Evolutionary conservation across 2,888 invertebrate genomes (phyloP).

Genomic region (Hirtodrosophila trivittata): DNA sequence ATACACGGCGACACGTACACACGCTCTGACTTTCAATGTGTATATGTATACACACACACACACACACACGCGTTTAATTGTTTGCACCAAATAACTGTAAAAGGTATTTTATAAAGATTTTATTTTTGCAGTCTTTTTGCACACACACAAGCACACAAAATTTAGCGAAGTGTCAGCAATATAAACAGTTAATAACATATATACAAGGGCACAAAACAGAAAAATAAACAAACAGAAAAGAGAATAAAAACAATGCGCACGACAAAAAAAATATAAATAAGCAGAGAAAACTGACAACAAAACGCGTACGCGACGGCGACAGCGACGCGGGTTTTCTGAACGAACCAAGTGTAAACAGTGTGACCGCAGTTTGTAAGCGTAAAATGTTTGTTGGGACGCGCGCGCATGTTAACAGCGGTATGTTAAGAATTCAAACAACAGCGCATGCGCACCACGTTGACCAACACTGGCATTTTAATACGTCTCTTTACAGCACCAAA

Average conservation of each 20-base stretch:
- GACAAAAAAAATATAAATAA: slow-evolving; percentile 20
- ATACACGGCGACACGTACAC: slow-evolving; percentile 55
- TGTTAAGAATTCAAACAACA: slow-evolving; percentile 52
- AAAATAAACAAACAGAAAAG: slow-evolving; percentile 23
- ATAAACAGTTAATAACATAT: slow-evolving; percentile 19
- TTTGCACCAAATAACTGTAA: slow-evolving; percentile 74
- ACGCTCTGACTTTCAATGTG: slow-evolving; percentile 40
- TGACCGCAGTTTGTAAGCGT: slow-evolving; percentile 39
- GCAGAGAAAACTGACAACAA: slow-evolving; percentile 61
- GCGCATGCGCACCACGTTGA: slow-evolving; percentile 59
- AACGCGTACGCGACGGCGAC: slow-evolving; percentile 49
- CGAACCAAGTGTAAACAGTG: slow-evolving; percentile 47
- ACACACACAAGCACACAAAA: slow-evolving; percentile 25
- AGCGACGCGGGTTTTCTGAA: slow-evolving; percentile 73
- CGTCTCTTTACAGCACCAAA: slow-evolving; percentile 27
- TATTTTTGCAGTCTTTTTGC: slow-evolving; percentile 37
- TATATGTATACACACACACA: slow-evolving; percentile 12
- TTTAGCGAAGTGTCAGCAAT: slow-evolving; percentile 31
- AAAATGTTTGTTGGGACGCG: slow-evolving; percentile 44
- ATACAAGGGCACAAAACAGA: slow-evolving; percentile 14
- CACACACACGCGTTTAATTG: slow-evolving; percentile 40
- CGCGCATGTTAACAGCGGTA: slow-evolving; percentile 48
- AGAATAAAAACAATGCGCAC: slow-evolving; percentile 44
- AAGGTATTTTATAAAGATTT: slow-evolving; percentile 30
- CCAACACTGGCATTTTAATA: slow-evolving; percentile 40